Evolutionary conservation across 2,113 vertebrate genomes (phyloP).

Genomic region (Neotragus pygmaeus): DNA sequence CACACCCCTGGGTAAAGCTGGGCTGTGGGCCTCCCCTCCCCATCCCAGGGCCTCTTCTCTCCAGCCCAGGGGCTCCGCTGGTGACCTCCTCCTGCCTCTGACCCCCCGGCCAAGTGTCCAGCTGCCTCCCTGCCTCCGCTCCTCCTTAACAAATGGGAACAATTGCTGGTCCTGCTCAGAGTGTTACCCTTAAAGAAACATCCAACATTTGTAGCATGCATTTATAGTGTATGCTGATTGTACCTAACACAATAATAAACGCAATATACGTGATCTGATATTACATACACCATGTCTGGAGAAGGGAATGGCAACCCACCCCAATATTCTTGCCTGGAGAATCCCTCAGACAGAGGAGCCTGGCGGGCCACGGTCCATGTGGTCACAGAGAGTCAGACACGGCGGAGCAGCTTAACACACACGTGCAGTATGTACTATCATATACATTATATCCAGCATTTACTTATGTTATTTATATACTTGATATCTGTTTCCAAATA

Average conservation of each 20-base stretch:
- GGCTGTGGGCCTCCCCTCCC: neutral
- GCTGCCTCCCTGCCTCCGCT: neutral
- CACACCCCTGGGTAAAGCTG: neutral
- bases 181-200: neutral
- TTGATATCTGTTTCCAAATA: conserved; percentile 47
- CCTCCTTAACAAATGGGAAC: neutral
- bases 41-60: fast-evolving
- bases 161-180: neutral
- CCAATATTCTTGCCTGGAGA: neutral
- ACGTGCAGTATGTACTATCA: neutral
- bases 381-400: neutral
- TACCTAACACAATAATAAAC: too few species aligned
- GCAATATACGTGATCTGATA: neutral
- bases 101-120: neutral
- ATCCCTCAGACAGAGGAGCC: neutral
- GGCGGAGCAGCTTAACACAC: too few species aligned
- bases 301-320: neutral
- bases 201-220: neutral
- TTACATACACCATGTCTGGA: neutral
- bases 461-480: neutral
- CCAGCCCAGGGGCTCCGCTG: neutral
- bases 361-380: neutral
- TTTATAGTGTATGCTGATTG: neutral
- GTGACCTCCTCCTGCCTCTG: neutral
- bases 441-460: neutral